Evolutionary conservation across 2,113 vertebrate genomes (phyloP).

Genomic region (Telmatochromis sp.): DNA sequence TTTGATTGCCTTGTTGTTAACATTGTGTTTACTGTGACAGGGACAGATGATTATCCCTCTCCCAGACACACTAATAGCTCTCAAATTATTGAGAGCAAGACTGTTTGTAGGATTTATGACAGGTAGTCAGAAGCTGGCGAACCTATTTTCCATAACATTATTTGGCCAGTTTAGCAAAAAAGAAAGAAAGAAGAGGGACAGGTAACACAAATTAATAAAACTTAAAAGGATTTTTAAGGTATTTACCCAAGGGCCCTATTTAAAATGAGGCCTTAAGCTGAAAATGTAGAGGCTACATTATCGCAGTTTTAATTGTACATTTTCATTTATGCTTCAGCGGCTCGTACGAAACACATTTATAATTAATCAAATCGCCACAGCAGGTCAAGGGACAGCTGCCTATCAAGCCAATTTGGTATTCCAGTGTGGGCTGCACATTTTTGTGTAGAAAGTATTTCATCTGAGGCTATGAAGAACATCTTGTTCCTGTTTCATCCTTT

Average conservation of each 20-base stretch:
- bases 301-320: not conserved
- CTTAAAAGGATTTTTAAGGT: not conserved
- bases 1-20: constrained; percentile 48
- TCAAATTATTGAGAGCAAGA: constrained; percentile 22
- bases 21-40: constrained; percentile 21
- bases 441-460: not conserved
- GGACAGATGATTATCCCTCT: constrained; percentile 30
- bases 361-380: not conserved
- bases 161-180: not conserved
- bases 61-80: constrained; percentile 6
- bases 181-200: not conserved
- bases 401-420: not conserved
- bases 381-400: not conserved
- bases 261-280: not conserved
- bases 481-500: not conserved
- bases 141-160: not conserved
- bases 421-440: not conserved
- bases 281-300: not conserved
- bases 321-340: not conserved
- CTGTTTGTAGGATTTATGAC: constrained; percentile 21
- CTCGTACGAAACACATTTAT: not conserved
- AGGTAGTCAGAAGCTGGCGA: not conserved
- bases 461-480: not conserved
- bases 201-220: not conserved
- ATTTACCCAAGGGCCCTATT: not conserved